Conservation (phyloP, 1,140 invertebrate species). For the Hyposmocoma kahamanoa region DNA sequence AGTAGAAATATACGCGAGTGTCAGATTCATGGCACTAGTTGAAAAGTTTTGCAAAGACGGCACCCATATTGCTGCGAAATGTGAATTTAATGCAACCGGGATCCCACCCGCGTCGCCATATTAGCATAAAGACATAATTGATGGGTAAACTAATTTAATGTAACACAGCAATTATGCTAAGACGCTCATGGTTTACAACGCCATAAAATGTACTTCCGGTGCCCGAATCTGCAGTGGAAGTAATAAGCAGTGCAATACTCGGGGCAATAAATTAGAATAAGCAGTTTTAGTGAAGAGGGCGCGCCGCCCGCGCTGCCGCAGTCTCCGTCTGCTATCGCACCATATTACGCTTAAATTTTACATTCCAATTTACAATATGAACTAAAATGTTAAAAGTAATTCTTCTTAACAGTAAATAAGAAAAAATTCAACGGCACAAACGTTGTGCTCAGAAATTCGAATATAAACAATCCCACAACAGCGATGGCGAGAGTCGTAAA, state of each 20-base stretch:
- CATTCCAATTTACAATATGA: too few species aligned
- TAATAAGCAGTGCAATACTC: slow-evolving; percentile 66
- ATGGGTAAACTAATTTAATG: slow-evolving; percentile 62
- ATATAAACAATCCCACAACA: slow-evolving; percentile 62
- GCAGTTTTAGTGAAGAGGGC: slow-evolving; percentile 52
- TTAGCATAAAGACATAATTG: slow-evolving; percentile 49
- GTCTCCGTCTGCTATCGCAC: slow-evolving; percentile 4
- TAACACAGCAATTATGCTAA: slow-evolving; percentile 62
- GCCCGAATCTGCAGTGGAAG: slow-evolving; percentile 59
- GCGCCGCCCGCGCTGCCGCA: slow-evolving; percentile 13
- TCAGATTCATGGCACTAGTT: too few species aligned
- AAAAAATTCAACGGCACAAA: too few species aligned
- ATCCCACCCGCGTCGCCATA: slow-evolving; percentile 16
- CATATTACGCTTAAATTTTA: too few species aligned
- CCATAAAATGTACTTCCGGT: slow-evolving; percentile 60
- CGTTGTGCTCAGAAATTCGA: slow-evolving; percentile 36
- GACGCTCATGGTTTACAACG: slow-evolving; percentile 59
- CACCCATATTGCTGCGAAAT: background rate
- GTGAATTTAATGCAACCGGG: background rate
- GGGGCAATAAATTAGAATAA: slow-evolving; percentile 63
- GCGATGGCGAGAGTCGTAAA: slow-evolving; percentile 60
- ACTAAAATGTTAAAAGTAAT: too few species aligned
- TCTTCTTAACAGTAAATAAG: too few species aligned
- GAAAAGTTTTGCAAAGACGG: background rate
- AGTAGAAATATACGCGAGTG: too few species aligned